Percentiles rank a stretch among this genome's conserved stretches.
Evolutionary conservation across 2,888 invertebrate species (phyloP).

Genomic region (Mimachlamys varia): DNA sequence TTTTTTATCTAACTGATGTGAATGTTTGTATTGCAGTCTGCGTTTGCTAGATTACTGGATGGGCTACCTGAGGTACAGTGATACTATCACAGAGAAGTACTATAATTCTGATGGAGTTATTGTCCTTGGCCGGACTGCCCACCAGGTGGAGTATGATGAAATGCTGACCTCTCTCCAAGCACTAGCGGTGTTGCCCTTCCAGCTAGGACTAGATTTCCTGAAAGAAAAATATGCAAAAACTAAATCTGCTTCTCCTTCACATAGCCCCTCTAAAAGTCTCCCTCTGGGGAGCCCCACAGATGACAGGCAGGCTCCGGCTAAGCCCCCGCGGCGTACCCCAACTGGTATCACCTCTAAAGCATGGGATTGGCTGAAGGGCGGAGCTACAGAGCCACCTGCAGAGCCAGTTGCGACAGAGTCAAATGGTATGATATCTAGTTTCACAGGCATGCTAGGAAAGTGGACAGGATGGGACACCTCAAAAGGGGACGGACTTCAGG

Average conservation of each 20-base stretch:
- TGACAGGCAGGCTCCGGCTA: constrained; percentile 5
- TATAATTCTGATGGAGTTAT: constrained; percentile 90
- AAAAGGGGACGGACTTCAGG: not conserved
- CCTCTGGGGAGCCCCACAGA: constrained; percentile 32
- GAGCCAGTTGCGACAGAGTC: not conserved
- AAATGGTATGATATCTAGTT: constrained; percentile 48
- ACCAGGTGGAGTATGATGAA: constrained; percentile 86
- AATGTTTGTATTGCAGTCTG: constrained; percentile 84
- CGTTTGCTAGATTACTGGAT: constrained; percentile 95
- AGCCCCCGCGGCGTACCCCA: constrained; percentile 24
- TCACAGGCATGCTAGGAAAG: constrained; percentile 46
- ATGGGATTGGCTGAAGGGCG: constrained; percentile 54
- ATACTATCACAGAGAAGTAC: constrained; percentile 91
- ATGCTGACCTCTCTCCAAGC: constrained; percentile 91
- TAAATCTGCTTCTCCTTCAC: constrained; percentile 33
- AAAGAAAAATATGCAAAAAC: constrained; percentile 47
- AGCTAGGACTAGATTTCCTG: constrained; percentile 85
- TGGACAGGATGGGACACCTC: constrained; percentile 36
- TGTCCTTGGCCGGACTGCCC: constrained; percentile 85
- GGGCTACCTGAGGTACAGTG: constrained; percentile 92
- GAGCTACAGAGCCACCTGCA: not conserved
- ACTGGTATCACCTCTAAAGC: constrained; percentile 48
- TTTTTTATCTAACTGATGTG: not conserved
- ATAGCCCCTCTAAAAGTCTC: constrained; percentile 6
- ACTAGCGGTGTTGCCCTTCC: constrained; percentile 90